Conservation (phyloP, 2,113 vertebrate genomes). For the Entomyzon cyanotis region DNA sequence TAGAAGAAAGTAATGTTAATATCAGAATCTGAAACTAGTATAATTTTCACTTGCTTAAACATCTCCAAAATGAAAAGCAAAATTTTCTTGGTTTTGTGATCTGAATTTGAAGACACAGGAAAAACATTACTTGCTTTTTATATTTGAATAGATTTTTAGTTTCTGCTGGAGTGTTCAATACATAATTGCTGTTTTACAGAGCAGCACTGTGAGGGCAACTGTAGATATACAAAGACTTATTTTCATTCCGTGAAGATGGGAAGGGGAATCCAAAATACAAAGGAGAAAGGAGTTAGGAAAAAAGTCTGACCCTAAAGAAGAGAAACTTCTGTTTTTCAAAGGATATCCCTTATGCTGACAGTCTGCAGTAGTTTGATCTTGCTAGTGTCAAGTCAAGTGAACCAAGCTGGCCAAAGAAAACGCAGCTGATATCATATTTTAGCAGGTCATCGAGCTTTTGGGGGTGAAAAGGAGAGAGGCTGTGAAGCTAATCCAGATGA, state of each 20-base stretch:
- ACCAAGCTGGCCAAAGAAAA: conserved; percentile 77
- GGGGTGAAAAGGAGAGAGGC: conserved; percentile 63
- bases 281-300: not conserved
- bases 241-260: not conserved
- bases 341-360: conserved; percentile 82
- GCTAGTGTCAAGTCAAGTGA: conserved; percentile 64
- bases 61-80: not conserved
- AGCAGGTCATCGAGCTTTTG: conserved; percentile 67
- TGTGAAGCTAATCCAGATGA: conserved; percentile 68
- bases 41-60: not conserved
- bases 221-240: not conserved
- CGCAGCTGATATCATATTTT: conserved; percentile 61
- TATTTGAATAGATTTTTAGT: not conserved
- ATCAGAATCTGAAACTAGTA: not conserved
- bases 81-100: not conserved
- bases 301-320: conserved; percentile 7
- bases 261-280: conserved; percentile 6
- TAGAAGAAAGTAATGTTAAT: not conserved
- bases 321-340: conserved; percentile 77
- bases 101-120: not conserved
- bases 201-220: not conserved
- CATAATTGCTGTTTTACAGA: not conserved
- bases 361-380: conserved; percentile 68
- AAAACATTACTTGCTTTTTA: not conserved
- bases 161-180: not conserved